Base-by-base conservation (phyloP, 2,888 invertebrate genomes). In the Fragum whitleyi region DNA sequence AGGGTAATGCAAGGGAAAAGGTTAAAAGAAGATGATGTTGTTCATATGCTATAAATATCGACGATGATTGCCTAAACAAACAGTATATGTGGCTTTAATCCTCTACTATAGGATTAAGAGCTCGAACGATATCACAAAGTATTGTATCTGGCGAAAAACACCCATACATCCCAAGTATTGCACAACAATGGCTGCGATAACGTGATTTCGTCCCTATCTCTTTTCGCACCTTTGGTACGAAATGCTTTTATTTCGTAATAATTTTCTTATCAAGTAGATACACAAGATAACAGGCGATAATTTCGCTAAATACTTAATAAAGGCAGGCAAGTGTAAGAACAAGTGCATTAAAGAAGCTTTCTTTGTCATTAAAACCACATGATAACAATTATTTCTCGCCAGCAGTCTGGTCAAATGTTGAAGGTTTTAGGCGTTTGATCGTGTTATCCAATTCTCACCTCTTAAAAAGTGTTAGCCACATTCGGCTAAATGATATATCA, bases 201-300 rank as follows among this genome's bases (percentile, higher is more conserved):
- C 42, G 39, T 65, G 65, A 65, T 65, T 61, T 65, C 65, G 65
- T 61, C 62, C 29, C 62, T n/a, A 62, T 62, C 62, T 62, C 42
- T 32, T 9, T 65, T 65, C 65, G 65, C 65, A 65, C 65, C 65
- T 65, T 26, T 7, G 65, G 26, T 42, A 65, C 65, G 65, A 39
- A 57, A 65, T 42, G 65, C 36, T 39, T 67, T 72, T 77, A 77
- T 77, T 73, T 68, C 51, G 51, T 67, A 72, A 73, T 77, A 68
- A 67, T 47, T 65, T 55, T 28, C 68, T 73, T 77, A 77, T 77
- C 72, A 21, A 68, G 55, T 39, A 53, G 74, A 74, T 79, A 70
- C 61, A 55, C 70, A 36, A 29, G 79, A 79, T 79, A 79, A 71
- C 16, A 74, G 29, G 79, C 74, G 79, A 79, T 79, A 79, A 79